These are phyloP conservation scores for Globodera rostochiensis DNA, from an alignment of 1,140 invertebrate genomes.

Conservation along the genomic window DNA sequence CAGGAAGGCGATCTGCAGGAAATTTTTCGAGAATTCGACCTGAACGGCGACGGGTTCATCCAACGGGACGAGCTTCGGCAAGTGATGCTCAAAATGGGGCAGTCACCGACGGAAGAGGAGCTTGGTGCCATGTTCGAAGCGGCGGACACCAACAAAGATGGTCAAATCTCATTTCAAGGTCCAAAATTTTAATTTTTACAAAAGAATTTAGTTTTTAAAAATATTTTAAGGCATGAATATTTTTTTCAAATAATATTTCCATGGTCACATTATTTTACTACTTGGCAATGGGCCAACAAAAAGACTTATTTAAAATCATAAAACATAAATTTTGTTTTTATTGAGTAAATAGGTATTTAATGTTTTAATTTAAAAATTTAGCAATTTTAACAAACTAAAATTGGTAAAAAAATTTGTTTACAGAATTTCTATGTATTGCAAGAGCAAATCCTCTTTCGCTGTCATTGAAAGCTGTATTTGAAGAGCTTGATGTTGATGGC, in stretches of 20 bases:
- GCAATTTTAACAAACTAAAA: background rate
- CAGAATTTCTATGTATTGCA: constrained; percentile 63
- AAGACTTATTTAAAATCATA: no score
- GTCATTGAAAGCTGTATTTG: constrained; percentile 62
- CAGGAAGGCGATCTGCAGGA: constrained; percentile 60
- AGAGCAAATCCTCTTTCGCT: constrained; percentile 63
- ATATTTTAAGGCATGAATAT: no score
- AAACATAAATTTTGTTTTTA: no score
- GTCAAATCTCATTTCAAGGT: constrained; percentile 54
- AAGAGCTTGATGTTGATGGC: constrained; percentile 64
- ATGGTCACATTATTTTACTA: no score
- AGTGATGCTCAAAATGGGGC: constrained; percentile 66
- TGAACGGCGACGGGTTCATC: constrained; percentile 64
- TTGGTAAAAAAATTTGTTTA: constrained; percentile 30
- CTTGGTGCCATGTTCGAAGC: constrained; percentile 57
- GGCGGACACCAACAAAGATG: constrained; percentile 50
- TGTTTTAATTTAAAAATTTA: background rate
- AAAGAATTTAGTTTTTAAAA: background rate
- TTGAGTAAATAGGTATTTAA: background rate
- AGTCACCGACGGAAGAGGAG: constrained; percentile 64
- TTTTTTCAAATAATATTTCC: no score
- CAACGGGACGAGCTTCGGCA: constrained; percentile 61
- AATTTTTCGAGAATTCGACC: constrained; percentile 63
- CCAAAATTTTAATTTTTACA: background rate
- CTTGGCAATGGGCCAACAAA: no score